Base-by-base conservation (phyloP, 2,888 invertebrate genomes). In the Adela reaumurella region DNA sequence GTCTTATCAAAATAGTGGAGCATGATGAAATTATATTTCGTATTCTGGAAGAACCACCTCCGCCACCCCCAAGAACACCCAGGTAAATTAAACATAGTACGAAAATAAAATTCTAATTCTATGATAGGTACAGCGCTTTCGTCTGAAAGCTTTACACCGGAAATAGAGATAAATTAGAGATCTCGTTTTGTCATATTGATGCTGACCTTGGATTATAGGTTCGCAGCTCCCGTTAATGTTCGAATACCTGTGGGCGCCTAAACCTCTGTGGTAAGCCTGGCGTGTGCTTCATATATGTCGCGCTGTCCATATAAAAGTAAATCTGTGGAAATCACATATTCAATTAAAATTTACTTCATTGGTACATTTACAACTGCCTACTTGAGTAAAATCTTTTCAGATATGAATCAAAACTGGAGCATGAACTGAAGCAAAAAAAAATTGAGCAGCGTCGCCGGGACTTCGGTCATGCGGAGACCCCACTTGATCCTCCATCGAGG, bases 1-100 rank as follows among this genome's bases (percentile, higher is more conserved):
- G 24, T 8, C 62, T 86, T 46, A 81, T 87, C 43, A 78, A 83
- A 62, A 84, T 88, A 57, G 73, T 81, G n/a, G 60, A 82, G 28
- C 87, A 88, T 57, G 64, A 86, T 60, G 89, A 89, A 76, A 82
- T 82, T 53, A 87, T 89, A 58, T 84, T 84, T 57, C 77, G 82
- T 48, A 80, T 84, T 52, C 74, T 82, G 46, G 73, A 76, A 56
- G 76, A 77, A 55, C 70, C 73, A 28, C 69, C 71, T 20, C 72
- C 74, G 43, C 68, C 70, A 43, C 70, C 76, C 28, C 73, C 74
- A 17, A 81, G 77, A 58, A 78, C 81, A 2, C 81, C 82, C 42
- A 80, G 77, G 79, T 78, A 62, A 52, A 45, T 10, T 35, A 35
- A 3, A 35, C 14, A 35, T 14, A 35, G 11, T 35, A 35, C 3